Evolutionary conservation across 2,888 invertebrate species (phyloP), one percentile per base, ranked within the genome.

Genomic region (Ophonus ardosiacus): DNA sequence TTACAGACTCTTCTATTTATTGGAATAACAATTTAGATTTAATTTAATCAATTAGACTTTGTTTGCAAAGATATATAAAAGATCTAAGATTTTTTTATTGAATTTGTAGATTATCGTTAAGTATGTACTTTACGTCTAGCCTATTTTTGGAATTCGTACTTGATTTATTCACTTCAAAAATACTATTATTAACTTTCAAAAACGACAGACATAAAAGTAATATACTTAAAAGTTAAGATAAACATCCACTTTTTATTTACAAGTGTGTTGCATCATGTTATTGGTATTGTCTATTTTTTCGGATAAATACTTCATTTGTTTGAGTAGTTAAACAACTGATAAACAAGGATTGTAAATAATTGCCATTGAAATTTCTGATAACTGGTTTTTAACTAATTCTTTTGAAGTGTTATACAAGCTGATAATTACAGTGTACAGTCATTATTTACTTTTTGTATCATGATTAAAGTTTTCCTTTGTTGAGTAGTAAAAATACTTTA

Each of bases 301-400:
- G 38, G n/a, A 8, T 68, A 68, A 68, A 68, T 68, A 68, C 68
- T 68, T 68, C 31, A 68, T 68, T 68, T 68, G 68, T 38, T 51
- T 68, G 31, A 68, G 68, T 68, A 68, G 31, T 38, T 68, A 68
- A 68, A 38, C 38, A 68, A 38, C 63, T 63, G 63, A 68, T 68
- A 68, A 38, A 15, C 38, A n/a, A 38, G 31, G 24, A 24, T 68
- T 68, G 38, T 68, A 68, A 68, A 68, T 68, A 68, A 68, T 15
- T 68, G 68, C 68, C 31, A 68, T 68, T 68, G 68, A 68, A 68
- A 68, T 68, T 68, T 68, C 68, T 68, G 68, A 68, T 68, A 68
- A 68, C 38, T 68, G 10, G 18, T 31, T 68, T 24, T 68, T 31
- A 68, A 68, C 38, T 68, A 68, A 68, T 63, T 63, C 63, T 63